A percentile compares a stretch with the other conserved stretches of the same genome.
These are phyloP conservation scores for Origma solitaria DNA, from an alignment of 2,113 vertebrate genomes.

Conservation along the genomic window DNA sequence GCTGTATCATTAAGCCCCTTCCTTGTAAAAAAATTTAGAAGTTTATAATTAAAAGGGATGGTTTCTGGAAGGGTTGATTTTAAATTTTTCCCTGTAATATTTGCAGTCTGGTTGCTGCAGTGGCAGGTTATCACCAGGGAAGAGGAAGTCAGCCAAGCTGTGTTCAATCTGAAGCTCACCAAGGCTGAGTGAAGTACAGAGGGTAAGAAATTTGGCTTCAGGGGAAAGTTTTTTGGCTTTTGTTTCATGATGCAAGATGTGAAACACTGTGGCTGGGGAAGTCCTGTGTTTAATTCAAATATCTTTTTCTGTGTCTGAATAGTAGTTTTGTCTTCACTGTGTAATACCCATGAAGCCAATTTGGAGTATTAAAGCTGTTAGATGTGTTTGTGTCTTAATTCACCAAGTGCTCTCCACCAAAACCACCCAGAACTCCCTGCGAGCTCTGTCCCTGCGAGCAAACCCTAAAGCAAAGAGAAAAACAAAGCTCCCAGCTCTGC, in stretches of 20 bases:
- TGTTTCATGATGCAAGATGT: neutral
- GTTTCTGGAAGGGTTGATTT: neutral
- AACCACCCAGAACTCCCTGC: neutral
- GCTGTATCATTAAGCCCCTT: conserved; percentile 74
- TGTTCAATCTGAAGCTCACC: neutral
- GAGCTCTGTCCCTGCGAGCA: neutral
- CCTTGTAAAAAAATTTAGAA: conserved; percentile 9
- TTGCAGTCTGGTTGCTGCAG: neutral
- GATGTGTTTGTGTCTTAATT: neutral
- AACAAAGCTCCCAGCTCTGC: neutral
- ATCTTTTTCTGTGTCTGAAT: neutral
- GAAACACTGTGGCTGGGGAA: neutral
- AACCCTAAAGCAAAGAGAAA: neutral
- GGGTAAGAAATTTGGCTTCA: neutral
- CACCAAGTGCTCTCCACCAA: neutral
- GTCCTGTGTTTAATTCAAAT: neutral
- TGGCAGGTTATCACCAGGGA: neutral
- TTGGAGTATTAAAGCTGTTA: neutral
- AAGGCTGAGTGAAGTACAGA: neutral
- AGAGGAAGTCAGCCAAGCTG: neutral
- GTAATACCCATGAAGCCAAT: neutral
- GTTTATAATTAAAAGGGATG: neutral
- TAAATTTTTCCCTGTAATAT: neutral
- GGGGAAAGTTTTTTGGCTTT: neutral
- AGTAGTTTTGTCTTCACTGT: neutral